Conservation (phyloP, 2,888 invertebrate genomes). For the Gastracanthus pulcherrimus region DNA sequence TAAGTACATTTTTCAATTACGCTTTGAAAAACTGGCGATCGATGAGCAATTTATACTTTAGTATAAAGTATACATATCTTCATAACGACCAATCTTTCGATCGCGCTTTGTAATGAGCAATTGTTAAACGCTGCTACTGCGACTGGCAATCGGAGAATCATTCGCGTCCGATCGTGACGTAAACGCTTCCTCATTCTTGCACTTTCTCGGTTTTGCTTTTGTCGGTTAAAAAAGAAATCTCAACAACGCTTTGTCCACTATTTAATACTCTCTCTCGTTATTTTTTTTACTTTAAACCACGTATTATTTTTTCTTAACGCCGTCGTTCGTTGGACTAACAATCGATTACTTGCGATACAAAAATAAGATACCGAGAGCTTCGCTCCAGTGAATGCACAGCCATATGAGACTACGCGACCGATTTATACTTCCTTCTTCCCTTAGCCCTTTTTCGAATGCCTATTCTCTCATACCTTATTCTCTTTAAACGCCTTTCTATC, state of each 20-base stretch:
- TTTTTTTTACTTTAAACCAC: constrained; percentile 28
- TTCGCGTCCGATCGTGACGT: constrained; percentile 22
- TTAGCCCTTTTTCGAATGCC: constrained; percentile 40
- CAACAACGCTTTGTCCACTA: constrained; percentile 41
- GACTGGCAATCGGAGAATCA: constrained; percentile 38
- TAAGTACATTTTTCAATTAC: constrained; percentile 40
- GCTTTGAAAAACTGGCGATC: constrained; percentile 6
- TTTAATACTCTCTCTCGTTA: constrained; percentile 38
- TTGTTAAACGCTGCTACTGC: constrained; percentile 44
- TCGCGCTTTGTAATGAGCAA: constrained; percentile 1
- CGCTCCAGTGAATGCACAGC: constrained; percentile 75
- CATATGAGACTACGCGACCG: constrained; percentile 74
- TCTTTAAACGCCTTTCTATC: constrained; percentile 21
- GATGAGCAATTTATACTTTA: constrained; percentile 32
- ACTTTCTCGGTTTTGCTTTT: constrained; percentile 26
- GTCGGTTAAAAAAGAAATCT: constrained; percentile 34
- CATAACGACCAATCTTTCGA: constrained; percentile 16
- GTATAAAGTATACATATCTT: constrained; percentile 23
- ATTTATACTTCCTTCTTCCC: constrained; percentile 48
- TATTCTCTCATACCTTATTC: constrained; percentile 37
- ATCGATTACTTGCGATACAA: constrained; percentile 74
- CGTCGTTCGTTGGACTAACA: constrained; percentile 72
- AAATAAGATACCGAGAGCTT: constrained; percentile 76
- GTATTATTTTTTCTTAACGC: constrained; percentile 48
- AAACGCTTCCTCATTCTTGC: constrained; percentile 21